Conservation (phyloP, 2,888 invertebrate species). For the Ariolimax columbianus region DNA sequence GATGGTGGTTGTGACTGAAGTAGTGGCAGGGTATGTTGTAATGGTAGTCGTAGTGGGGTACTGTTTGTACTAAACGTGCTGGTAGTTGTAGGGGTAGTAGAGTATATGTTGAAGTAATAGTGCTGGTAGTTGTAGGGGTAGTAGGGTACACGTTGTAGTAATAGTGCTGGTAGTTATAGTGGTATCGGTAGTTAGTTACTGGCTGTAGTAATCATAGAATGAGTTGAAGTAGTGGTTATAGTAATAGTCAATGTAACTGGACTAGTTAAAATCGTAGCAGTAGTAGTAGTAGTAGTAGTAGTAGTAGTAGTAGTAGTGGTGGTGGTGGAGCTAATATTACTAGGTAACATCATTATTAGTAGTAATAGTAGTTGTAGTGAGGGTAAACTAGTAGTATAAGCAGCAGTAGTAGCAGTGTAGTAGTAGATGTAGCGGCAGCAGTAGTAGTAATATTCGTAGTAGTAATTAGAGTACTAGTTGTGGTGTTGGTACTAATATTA, state of each 20-base stretch:
- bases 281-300: background rate
- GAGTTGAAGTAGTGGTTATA: slow-evolving; percentile 21
- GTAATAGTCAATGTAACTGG: background rate
- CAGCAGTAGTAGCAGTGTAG: background rate
- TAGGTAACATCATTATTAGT: background rate
- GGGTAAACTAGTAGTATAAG: slow-evolving; percentile 3
- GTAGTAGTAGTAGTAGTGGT: background rate
- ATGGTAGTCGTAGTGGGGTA: background rate
- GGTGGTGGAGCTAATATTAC: background rate
- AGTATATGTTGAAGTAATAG: background rate
- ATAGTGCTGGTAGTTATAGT: slow-evolving; percentile 39
- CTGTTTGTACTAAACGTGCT: background rate
- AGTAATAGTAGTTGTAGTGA: background rate
- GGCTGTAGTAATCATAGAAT: slow-evolving; percentile 15
- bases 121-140: background rate
- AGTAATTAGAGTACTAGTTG: background rate
- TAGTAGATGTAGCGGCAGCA: slow-evolving; percentile 3
- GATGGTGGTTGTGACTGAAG: background rate
- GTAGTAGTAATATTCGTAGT: slow-evolving; percentile 7
- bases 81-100: background rate
- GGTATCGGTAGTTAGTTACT: slow-evolving; percentile 23
- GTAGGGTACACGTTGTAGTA: slow-evolving; percentile 20
- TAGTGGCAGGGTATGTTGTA: background rate
- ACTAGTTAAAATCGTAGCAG: background rate
- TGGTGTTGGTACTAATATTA: slow-evolving; percentile 6